phyloP scores from a whole-genome alignment of 1,140 invertebrate species.

The Epicauta chinensis region DNA sequence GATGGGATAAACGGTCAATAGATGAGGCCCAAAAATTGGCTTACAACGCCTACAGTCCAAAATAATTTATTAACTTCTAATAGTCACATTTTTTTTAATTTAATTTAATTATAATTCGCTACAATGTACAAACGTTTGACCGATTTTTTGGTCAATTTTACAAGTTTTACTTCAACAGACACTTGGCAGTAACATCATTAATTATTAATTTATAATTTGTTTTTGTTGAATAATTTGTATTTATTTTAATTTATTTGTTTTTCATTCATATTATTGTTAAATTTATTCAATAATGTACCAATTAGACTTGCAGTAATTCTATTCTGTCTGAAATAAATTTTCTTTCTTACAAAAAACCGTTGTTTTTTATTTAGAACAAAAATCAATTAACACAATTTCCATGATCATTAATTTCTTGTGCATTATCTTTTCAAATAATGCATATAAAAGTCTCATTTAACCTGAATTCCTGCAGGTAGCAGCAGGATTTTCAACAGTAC shows the following conservation, averaged over 20 bases:
- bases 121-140: slow-evolving; percentile 22
- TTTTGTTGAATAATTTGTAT: neutral
- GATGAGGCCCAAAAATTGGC: slow-evolving; percentile 59
- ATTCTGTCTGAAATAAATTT: too few relatives aligned
- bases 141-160: slow-evolving; percentile 24
- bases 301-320: too few relatives aligned
- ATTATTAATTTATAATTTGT: slow-evolving; percentile 8
- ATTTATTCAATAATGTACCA: too few relatives aligned
- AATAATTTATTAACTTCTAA: slow-evolving; percentile 24
- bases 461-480: too few relatives aligned
- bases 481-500: too few relatives aligned
- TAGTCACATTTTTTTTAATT: neutral
- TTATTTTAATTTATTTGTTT: slow-evolving; percentile 3
- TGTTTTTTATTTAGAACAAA: too few relatives aligned
- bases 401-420: too few relatives aligned
- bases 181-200: neutral
- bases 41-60: slow-evolving; percentile 52
- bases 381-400: too few relatives aligned
- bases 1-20: slow-evolving; percentile 47
- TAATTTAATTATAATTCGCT: slow-evolving; percentile 7
- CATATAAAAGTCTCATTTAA: too few relatives aligned
- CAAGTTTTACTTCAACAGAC: slow-evolving; percentile 7
- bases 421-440: too few relatives aligned
- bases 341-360: too few relatives aligned
- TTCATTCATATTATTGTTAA: slow-evolving; percentile 1